Base-by-base conservation (phyloP, 2,113 vertebrate species). In the Nothobranchius kuhntae region DNA sequence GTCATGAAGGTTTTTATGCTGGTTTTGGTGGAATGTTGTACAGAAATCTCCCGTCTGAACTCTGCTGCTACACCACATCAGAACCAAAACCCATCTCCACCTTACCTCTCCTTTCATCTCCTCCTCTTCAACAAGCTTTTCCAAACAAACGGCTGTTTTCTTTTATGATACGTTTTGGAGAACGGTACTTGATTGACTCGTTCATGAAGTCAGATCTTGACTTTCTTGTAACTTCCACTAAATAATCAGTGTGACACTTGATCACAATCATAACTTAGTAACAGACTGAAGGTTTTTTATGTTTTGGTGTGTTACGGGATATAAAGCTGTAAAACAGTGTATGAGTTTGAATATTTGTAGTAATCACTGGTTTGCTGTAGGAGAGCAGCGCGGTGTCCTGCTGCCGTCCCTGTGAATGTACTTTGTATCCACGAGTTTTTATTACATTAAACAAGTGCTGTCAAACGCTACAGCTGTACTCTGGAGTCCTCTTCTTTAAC, bases 361-460 rank as follows among this genome's bases (percentile, higher is more conserved):
- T 85, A 66, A 53, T 63, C 76, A 56, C 58, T 82, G 84, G 74
- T 84, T 83, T 78, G 75, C 80, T 71, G 80, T 84, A 84, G 81
- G 83, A 81, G 72, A 78, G 87, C 83, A 69, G 85, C 86, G 61
- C 55, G 15, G 61, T 71, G 75, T 78, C 75, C 77, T 45, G 64
- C 77, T 80, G 82, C 82, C 81, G 78, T 88, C 74, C 82, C 84
- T 85, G 87, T 93, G 89, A 93, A 92, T 93, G 91, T 91, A 90
- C 80, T 93, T 93, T 93, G 88, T 92, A 93, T 87, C 88, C 83
- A 82, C 84, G 85, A 74, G 78, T 87, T 92, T 92, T 91, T 92
- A 90, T 81, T 81, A 89, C 77, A 93, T 91, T 93, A 93, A 93
- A 93, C 68, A 71, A 82, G 76, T 75, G 73, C 80, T 88, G 82